A percentile compares a stretch with the other conserved stretches of the same genome.
phyloP scores from a whole-genome alignment of 2,797 vertebrate genomes.

The Xerus rutilus region DNA sequence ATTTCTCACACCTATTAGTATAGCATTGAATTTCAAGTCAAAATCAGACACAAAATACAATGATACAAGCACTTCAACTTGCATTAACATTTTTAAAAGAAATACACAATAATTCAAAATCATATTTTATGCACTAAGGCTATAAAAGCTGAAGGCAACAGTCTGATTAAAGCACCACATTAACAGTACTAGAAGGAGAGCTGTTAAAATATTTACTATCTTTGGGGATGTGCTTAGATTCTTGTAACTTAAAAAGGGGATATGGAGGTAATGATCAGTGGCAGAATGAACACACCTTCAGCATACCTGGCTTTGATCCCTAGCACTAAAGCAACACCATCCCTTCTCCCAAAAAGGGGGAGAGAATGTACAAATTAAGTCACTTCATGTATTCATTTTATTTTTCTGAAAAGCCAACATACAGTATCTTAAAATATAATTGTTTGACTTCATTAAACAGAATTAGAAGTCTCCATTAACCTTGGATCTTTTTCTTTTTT shows the following conservation, averaged over 20 bases:
- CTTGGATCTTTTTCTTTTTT: too few species aligned
- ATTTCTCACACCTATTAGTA: neutral
- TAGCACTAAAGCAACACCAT: neutral
- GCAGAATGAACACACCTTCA: neutral
- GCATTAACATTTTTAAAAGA: neutral
- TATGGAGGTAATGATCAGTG: too few species aligned
- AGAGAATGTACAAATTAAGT: neutral
- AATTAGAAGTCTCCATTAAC: neutral
- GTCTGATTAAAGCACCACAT: neutral
- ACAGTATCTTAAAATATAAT: conserved; percentile 6
- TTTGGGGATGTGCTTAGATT: neutral
- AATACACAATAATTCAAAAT: neutral
- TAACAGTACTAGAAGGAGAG: neutral
- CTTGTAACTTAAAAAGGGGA: neutral
- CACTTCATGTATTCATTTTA: neutral
- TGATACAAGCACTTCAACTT: neutral
- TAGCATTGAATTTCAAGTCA: neutral
- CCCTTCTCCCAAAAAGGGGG: too few species aligned
- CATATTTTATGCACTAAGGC: neutral
- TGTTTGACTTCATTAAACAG: neutral
- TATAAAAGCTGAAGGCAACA: neutral
- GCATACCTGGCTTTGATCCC: neutral
- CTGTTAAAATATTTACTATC: neutral
- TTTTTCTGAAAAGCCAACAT: neutral
- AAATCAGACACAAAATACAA: neutral